Base-by-base conservation (phyloP, 2,888 invertebrate genomes). In the Aporophyla lueneburgensis region DNA sequence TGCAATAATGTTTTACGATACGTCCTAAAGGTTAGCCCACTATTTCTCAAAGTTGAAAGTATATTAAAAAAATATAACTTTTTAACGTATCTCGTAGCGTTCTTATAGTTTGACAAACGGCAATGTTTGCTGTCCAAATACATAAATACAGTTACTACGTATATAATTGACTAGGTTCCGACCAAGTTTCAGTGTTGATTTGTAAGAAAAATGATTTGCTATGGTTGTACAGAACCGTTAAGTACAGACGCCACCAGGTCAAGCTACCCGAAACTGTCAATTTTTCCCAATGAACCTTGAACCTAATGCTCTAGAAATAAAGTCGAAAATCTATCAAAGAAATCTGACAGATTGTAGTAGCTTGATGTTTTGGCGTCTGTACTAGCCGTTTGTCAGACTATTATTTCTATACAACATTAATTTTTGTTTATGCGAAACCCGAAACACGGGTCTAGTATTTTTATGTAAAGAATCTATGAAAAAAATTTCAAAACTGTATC, bases 61-160 rank as follows among this genome's bases (percentile, higher is more conserved):
- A n/a, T 58, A 66, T 14, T 51, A 19, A 9, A 21, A 46, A n/a
- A n/a, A n/a, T 5, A n/a, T 62, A 43, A 19, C 12, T 27, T 27
- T 49, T 27, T 27, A 49, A 27, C 21, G 14, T 27, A 27, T 9
- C 21, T 21, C 27, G 27, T 61, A 10, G 27, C 53, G 16, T 49
- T 49, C 12, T 27, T 21, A 40, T n/a, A 40, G 9, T 2, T 40
- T 66, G 51, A 58, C 58, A 76, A 66, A 76, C 76, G 65, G 65
- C 58, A 76, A 1, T 10, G 16, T 53, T 59, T 21, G n/a, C 24
- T 33, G 14, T 53, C 46, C 40, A 43, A 27, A 12, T 27, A 74
- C 0, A 54, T 3, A 14, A n/a, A 16, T 27, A 27, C n/a, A 33
- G 43, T 53, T 74, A 73, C 19, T 71, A n/a, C 51, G n/a, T 73